These are phyloP conservation scores for Acyrthosiphon pisum DNA, from an alignment of 1,140 invertebrate species.

Conservation along the genomic window DNA sequence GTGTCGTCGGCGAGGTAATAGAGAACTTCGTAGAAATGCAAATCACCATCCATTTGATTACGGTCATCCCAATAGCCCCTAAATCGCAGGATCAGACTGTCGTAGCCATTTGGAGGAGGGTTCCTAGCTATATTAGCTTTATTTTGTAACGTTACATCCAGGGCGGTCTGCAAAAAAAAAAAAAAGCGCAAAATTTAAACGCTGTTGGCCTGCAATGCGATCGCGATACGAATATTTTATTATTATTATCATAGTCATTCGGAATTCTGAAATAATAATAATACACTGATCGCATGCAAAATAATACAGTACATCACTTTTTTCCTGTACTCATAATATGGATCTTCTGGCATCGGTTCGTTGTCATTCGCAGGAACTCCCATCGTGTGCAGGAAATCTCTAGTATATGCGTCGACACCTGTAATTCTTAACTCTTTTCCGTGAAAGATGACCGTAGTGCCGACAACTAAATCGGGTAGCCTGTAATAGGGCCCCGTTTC, in stretches of 20 bases:
- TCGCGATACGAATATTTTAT: background rate
- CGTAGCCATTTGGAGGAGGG: background rate
- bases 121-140: background rate
- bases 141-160: background rate
- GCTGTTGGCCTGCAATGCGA: background rate
- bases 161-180: background rate
- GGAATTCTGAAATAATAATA: background rate
- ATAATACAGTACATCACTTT: constrained; percentile 12
- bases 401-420: constrained; percentile 9
- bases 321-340: constrained; percentile 28
- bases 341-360: constrained; percentile 6
- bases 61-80: constrained; percentile 45
- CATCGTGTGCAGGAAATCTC: constrained; percentile 36
- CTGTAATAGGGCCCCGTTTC: constrained; percentile 12
- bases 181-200: background rate
- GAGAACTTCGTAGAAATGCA: constrained; percentile 22
- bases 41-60: background rate
- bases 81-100: background rate
- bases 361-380: background rate
- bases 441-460: background rate
- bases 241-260: background rate
- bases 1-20: background rate
- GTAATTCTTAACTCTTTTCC: constrained; percentile 29
- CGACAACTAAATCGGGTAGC: background rate
- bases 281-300: background rate